These are phyloP conservation scores for Phthorimaea operculella DNA, from an alignment of 1,140 invertebrate species.

Conservation along the genomic window DNA sequence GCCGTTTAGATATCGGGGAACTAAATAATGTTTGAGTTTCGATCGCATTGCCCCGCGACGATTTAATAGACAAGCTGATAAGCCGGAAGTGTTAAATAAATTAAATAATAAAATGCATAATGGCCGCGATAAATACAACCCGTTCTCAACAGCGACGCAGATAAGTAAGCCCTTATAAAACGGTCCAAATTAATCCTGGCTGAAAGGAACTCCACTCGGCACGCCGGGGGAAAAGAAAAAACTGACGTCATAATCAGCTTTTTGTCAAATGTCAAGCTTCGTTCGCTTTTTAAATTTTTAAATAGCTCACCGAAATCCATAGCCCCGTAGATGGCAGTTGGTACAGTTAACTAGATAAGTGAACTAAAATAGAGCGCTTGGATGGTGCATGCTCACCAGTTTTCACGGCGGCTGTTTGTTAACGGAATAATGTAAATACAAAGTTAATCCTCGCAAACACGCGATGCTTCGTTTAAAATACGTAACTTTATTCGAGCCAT, in stretches of 20 bases:
- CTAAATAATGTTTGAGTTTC: conserved; percentile 53
- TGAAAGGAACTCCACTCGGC: conserved; percentile 43
- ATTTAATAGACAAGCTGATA: conserved; percentile 64
- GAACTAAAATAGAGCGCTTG: not conserved
- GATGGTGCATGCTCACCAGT: too few relatives aligned
- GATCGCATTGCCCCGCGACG: conserved; percentile 55
- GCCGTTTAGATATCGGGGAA: conserved; percentile 34
- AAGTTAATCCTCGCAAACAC: too few relatives aligned
- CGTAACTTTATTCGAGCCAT: not conserved
- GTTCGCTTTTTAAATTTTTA: conserved; percentile 58
- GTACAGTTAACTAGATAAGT: conserved; percentile 28
- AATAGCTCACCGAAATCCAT: conserved; percentile 46
- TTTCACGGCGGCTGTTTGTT: too few relatives aligned
- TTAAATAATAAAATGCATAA: conserved; percentile 68
- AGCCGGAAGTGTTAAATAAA: conserved; percentile 62
- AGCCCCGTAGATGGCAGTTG: conserved; percentile 12
- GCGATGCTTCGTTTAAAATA: too few relatives aligned
- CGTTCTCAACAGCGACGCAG: conserved; percentile 49
- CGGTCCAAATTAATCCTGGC: conserved; percentile 62
- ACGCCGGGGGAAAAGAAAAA: conserved; percentile 38
- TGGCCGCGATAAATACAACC: conserved; percentile 63
- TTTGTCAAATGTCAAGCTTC: conserved; percentile 63
- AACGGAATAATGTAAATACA: too few relatives aligned
- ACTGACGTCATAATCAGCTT: conserved; percentile 67
- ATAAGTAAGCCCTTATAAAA: conserved; percentile 66